Base-by-base conservation (phyloP, 2,797 vertebrate species). In the Lagocephalus sceleratus region DNA sequence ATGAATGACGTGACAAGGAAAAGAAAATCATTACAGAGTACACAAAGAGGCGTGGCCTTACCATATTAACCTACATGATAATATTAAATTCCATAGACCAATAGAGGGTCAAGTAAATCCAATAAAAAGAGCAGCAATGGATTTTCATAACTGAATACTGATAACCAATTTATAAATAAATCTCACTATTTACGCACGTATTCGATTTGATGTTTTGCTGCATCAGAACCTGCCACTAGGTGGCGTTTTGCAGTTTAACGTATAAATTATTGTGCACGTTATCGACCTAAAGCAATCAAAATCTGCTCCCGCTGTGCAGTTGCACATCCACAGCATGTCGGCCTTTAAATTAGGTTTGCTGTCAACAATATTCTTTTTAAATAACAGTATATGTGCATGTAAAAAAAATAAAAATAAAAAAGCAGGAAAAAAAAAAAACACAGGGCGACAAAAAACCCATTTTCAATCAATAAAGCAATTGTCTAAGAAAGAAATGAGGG, bases 391-490 rank as follows among this genome's bases (percentile, higher is more conserved):
- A 61, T 43, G 41, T 43, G 17, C 40, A 42, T 42, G 17, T 9
- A 12, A 45, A 17, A 45, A 21, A 1, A 20, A 44, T 17, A 46
- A 46, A 4, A 15, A 23, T 6, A 11, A 14, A 11, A 45, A 20
- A 20, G 12, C 10, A 6, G 12, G 15, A 7, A 44, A 19, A 42
- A n/a, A 42, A 15, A 17, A 38, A 3, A 50, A 57, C 14, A 53
- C 19, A 25, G 44, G 44, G 26, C 50, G 64, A 43, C 63, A 54
- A 50, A 42, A 29, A 70, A 35, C 78, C 16, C 63, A n/a, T n/a
- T 62, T 66, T 72, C 68, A 82, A 83, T 66, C 59, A 48, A 64
- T 64, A 65, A 73, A 75, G 45, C 63, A 69, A 51, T 57, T 42
- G 58, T 65, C 51, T 40, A 68, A 47, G 3, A 35, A 57, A 75